Evolutionary conservation across 1,140 invertebrate genomes (phyloP).

Genomic region (Drosophila jambulina): DNA sequence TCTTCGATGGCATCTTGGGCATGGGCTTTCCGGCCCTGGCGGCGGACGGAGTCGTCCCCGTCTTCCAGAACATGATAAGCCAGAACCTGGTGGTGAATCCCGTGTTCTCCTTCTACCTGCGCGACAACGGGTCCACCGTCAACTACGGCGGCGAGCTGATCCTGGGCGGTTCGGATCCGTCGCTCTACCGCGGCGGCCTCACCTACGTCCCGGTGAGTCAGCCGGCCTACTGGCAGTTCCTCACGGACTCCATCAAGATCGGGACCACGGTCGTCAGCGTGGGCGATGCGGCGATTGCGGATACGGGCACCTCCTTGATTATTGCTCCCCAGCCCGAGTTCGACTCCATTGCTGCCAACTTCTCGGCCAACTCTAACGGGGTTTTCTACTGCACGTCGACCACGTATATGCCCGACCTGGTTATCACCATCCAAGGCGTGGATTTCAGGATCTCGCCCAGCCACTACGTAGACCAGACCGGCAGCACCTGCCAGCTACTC

Average conservation of each 20-base stretch:
- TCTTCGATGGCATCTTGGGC: constrained; percentile 98
- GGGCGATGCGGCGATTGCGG: constrained; percentile 89
- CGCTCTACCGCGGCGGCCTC: constrained; percentile 94
- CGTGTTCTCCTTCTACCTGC: constrained; percentile 97
- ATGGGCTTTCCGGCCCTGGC: constrained; percentile 95
- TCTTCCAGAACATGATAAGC: constrained; percentile 97
- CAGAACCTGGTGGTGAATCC: constrained; percentile 91
- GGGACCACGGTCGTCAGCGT: constrained; percentile 86
- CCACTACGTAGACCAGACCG: constrained; percentile 43
- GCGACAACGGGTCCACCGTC: constrained; percentile 89
- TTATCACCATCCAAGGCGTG: constrained; percentile 49
- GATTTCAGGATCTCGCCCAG: constrained; percentile 48
- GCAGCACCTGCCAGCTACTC: constrained; percentile 41
- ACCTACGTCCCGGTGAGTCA: constrained; percentile 94
- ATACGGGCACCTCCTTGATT: constrained; percentile 91
- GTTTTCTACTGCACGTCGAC: constrained; percentile 41
- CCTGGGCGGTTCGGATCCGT: constrained; percentile 96
- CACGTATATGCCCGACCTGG: constrained; percentile 35
- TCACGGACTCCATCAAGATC: constrained; percentile 91
- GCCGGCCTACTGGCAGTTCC: constrained; percentile 98
- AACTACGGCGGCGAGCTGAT: constrained; percentile 95
- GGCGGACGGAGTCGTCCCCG: constrained; percentile 94
- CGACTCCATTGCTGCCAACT: not conserved
- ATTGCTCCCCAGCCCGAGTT: constrained; percentile 87
- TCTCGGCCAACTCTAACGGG: constrained; percentile 27